Evolutionary conservation across 2,888 invertebrate species (phyloP).

Genomic region (Temnothorax ravouxi): DNA sequence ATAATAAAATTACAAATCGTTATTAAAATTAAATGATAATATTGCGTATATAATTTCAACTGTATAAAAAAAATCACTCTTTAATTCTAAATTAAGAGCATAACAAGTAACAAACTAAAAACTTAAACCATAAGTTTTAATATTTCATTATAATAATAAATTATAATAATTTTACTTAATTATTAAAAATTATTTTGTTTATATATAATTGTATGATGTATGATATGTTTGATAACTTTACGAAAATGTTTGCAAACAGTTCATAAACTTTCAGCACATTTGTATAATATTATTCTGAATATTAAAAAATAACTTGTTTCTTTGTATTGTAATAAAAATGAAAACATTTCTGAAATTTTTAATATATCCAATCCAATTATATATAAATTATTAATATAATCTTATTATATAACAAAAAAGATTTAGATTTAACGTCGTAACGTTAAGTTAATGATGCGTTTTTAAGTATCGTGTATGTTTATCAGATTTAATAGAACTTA

Average conservation of each 20-base stretch:
- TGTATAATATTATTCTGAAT: constrained; percentile 4
- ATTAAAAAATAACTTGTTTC: background rate
- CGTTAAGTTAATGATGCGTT: constrained; percentile 33
- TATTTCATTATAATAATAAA: background rate
- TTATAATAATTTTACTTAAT: background rate
- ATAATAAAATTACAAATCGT: background rate
- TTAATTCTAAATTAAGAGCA: background rate
- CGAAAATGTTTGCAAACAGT: constrained; percentile 56
- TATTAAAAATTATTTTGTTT: constrained; percentile 1
- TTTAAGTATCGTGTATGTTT: constrained; percentile 14
- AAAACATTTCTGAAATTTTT: constrained; percentile 14
- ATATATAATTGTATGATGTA: background rate
- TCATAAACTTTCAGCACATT: constrained; percentile 31
- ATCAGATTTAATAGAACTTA: constrained; percentile 48
- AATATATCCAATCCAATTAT: constrained; percentile 4
- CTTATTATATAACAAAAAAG: constrained; percentile 28
- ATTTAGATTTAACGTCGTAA: constrained; percentile 29
- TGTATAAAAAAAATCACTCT: background rate
- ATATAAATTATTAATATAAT: constrained; percentile 10
- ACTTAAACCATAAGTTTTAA: background rate
- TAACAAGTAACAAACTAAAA: background rate
- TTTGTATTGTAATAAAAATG: background rate
- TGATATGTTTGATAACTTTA: constrained; percentile 33
- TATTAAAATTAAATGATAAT: background rate
- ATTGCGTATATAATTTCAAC: background rate